Percentiles rank a stretch among this genome's conserved stretches.
Conservation (phyloP, 2,113 vertebrate species). For the Dicentrarchus labrax region DNA sequence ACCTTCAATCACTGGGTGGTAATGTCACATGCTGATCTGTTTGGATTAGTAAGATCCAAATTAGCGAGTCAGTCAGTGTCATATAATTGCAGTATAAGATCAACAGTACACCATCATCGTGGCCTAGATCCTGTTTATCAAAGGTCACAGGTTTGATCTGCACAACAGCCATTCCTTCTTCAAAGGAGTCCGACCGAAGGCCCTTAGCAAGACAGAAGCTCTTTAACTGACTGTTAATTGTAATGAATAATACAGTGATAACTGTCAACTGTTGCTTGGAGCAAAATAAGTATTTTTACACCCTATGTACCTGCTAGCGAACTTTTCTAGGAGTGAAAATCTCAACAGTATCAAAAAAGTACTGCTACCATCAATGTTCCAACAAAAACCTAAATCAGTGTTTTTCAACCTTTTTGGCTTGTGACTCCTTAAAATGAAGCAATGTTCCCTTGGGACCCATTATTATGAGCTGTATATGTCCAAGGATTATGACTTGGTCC, state of each 20-base stretch:
- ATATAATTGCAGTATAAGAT: slow-evolving; percentile 32
- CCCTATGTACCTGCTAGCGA: not conserved
- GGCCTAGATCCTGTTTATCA: slow-evolving; percentile 19
- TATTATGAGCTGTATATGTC: not conserved
- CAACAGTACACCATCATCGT: slow-evolving; percentile 13
- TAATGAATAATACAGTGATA: slow-evolving; percentile 6
- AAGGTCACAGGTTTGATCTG: slow-evolving; percentile 37
- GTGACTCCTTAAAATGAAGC: not conserved
- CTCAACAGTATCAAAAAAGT: not conserved
- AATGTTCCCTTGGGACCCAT: not conserved
- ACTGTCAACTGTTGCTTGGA: not conserved
- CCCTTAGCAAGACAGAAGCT: not conserved
- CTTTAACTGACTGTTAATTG: not conserved
- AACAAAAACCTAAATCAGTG: not conserved
- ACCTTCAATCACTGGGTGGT: slow-evolving; percentile 28
- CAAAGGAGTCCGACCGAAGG: not conserved
- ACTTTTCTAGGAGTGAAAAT: not conserved
- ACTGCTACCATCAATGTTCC: not conserved
- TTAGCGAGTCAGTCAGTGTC: slow-evolving; percentile 33
- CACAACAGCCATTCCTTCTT: not conserved
- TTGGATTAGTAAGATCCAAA: slow-evolving; percentile 62
- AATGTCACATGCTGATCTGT: slow-evolving; percentile 51
- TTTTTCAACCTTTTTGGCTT: not conserved
- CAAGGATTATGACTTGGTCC: not conserved
- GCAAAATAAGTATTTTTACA: not conserved